These are phyloP conservation scores for Willowsia nigromaculata DNA, from an alignment of 2,888 invertebrate species.

Conservation along the genomic window DNA sequence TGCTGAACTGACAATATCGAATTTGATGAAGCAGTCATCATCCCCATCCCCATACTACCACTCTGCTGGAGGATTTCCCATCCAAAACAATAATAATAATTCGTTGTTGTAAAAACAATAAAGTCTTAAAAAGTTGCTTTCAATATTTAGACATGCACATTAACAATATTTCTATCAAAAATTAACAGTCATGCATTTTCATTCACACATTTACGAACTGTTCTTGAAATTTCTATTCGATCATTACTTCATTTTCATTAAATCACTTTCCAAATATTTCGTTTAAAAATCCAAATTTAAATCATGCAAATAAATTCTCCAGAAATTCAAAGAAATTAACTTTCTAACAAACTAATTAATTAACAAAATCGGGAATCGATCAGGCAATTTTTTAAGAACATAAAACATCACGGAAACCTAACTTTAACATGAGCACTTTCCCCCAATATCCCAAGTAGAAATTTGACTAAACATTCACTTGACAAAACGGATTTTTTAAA, in stretches of 20 bases:
- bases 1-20: constrained; percentile 72
- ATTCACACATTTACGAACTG: not conserved
- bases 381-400: no score
- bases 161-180: not conserved
- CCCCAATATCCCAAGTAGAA: no score
- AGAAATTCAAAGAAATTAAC: not conserved
- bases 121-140: constrained; percentile 14
- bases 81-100: constrained; percentile 76
- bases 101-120: constrained; percentile 45
- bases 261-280: no score
- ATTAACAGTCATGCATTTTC: not conserved
- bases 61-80: constrained; percentile 75
- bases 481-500: no score
- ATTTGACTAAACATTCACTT: no score
- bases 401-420: no score
- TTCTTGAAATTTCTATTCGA: not conserved
- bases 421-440: no score
- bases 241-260: no score
- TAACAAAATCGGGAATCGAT: no score
- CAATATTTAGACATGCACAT: constrained; percentile 26
- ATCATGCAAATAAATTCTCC: not conserved
- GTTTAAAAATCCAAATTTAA: not conserved
- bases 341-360: no score
- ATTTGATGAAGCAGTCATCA: constrained; percentile 75
- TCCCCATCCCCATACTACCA: constrained; percentile 76